phyloP scores from a whole-genome alignment of 2,888 invertebrate species.

The Acanthopleura granulata region DNA sequence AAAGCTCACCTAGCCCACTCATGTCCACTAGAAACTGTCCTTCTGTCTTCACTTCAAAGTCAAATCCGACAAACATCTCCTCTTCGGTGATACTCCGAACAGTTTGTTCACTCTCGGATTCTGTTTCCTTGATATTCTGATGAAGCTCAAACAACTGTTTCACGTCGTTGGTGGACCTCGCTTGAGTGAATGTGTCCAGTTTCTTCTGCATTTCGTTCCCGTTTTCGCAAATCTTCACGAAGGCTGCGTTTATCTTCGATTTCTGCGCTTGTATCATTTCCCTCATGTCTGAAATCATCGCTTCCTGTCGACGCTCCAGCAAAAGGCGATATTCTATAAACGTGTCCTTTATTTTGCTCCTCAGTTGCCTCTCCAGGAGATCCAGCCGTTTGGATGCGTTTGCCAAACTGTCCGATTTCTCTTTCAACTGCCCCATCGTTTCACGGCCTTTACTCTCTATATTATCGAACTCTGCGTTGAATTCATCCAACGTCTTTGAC shows the following conservation, averaged over 20 bases:
- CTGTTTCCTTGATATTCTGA: constrained; percentile 50
- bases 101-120: constrained; percentile 43
- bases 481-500: constrained; percentile 51
- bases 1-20: constrained; percentile 58
- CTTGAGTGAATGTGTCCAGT: constrained; percentile 50
- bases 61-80: constrained; percentile 49
- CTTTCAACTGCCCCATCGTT: constrained; percentile 51
- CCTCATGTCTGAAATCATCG: constrained; percentile 46
- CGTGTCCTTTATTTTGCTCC: constrained; percentile 55
- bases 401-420: constrained; percentile 50
- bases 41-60: constrained; percentile 55
- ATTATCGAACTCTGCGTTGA: constrained; percentile 46
- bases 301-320: constrained; percentile 57
- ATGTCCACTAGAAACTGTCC: constrained; percentile 54
- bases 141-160: constrained; percentile 54
- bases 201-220: constrained; percentile 55
- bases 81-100: constrained; percentile 50
- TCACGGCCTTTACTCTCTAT: constrained; percentile 19
- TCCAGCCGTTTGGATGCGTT: constrained; percentile 61
- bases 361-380: constrained; percentile 52
- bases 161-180: constrained; percentile 50
- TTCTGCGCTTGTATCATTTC: constrained; percentile 56
- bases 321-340: constrained; percentile 61
- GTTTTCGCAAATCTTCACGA: constrained; percentile 52
- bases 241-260: constrained; percentile 47